These are phyloP conservation scores for Drosophila barbarae DNA, from an alignment of 2,888 invertebrate species.

Conservation along the genomic window DNA sequence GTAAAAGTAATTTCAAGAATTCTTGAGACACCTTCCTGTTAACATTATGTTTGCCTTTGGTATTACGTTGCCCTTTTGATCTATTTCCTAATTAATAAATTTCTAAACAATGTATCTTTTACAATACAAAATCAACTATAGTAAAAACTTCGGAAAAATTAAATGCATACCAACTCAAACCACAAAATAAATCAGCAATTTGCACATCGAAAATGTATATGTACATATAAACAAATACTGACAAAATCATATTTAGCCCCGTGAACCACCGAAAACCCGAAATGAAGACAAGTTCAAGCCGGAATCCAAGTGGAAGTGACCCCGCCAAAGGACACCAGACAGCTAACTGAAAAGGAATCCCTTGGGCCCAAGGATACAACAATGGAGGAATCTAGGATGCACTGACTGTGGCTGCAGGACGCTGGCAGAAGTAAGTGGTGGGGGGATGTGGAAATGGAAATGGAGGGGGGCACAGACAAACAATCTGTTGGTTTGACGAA, in stretches of 20 bases:
- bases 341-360: conserved; percentile 33
- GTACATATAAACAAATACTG: background rate
- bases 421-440: conserved; percentile 30
- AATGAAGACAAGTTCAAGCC: conserved; percentile 34
- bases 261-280: conserved; percentile 18
- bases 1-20: conserved; percentile 3
- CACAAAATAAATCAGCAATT: background rate
- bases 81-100: background rate
- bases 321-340: conserved; percentile 39
- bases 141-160: background rate
- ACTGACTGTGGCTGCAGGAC: conserved; percentile 24
- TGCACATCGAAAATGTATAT: background rate
- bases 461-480: conserved; percentile 23
- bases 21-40: background rate
- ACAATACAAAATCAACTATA: too few species aligned
- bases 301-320: conserved; percentile 56
- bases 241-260: background rate
- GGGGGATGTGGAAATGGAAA: background rate
- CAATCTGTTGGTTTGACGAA: conserved; percentile 48
- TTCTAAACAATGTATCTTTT: background rate
- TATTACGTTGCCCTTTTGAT: background rate
- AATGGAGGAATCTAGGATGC: conserved; percentile 36
- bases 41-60: background rate
- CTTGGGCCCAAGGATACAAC: conserved; percentile 38
- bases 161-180: too few species aligned